Evolutionary conservation across 2,797 vertebrate species (phyloP).

Genomic region (Eleutherodactylus coqui): DNA sequence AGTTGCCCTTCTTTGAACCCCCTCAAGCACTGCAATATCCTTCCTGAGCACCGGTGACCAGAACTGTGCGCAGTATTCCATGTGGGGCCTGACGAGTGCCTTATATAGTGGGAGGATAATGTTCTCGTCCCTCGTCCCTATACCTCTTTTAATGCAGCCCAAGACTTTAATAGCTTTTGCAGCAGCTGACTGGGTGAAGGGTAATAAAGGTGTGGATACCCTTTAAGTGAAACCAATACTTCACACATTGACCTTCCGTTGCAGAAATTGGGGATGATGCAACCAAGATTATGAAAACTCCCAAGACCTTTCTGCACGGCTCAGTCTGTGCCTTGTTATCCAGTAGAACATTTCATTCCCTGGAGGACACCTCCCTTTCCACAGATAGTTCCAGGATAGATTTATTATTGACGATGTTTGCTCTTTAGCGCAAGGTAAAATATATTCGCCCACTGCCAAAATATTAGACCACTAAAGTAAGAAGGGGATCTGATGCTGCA

Average conservation of each 20-base stretch:
- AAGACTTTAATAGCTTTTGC: too few relatives aligned
- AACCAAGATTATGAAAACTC: not conserved
- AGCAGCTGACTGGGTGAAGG: too few relatives aligned
- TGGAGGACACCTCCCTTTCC: not conserved
- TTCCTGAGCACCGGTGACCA: too few relatives aligned
- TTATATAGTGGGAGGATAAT: too few relatives aligned
- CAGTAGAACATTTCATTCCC: constrained; percentile 3
- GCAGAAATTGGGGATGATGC: not conserved
- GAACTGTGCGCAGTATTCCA: too few relatives aligned
- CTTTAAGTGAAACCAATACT: not conserved
- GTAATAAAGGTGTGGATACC: too few relatives aligned
- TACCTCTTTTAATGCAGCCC: too few relatives aligned
- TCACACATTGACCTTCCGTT: not conserved
- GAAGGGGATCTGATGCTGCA: not conserved
- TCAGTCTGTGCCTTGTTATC: not conserved
- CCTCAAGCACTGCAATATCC: too few relatives aligned
- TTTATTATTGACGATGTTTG: not conserved
- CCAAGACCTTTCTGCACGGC: not conserved
- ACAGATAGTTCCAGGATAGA: not conserved
- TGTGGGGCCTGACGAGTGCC: too few relatives aligned
- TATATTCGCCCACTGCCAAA: not conserved
- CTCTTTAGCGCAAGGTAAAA: not conserved
- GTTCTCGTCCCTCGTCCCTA: too few relatives aligned
- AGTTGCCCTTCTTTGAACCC: too few relatives aligned
- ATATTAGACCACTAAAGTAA: not conserved